Evolutionary conservation across 2,113 vertebrate genomes (phyloP), one percentile per base, ranked within the genome.

Genomic region (Plecotus auritus): DNA sequence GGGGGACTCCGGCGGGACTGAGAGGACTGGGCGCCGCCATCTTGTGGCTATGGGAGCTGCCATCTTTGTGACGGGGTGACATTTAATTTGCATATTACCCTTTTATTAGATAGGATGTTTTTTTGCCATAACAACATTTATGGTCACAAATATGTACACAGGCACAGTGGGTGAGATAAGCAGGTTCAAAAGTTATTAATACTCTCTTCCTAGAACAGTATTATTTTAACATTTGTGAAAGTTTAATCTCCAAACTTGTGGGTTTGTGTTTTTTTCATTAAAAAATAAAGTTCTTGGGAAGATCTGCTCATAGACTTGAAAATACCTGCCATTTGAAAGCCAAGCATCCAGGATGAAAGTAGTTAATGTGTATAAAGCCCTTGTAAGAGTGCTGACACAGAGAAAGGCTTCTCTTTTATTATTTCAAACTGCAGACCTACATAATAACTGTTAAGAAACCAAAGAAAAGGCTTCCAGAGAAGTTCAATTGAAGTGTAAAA

Each of bases 221-320:
- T 66, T 76, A 47, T 74, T 95, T 93, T 70, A 81, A 9, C 54
- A 35, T 81, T 91, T 64, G 37, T 61, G 23, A 91, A 93, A 85
- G 23, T 81, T 93, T 69, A 32, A 28, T 80, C 23, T 88, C 23
- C 23, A 80, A 28, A 69, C 1, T 1, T 61, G 9, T 35, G 23
- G 26, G 2, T 7, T 42, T 4, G 18, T 54, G 1, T 47, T 76
- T 26, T 9, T 64, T 67, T 37, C 28, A 64, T 13, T 51, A 30
- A 89, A 81, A 66, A 59, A 45, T 67, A 16, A 67, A 70, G 16
- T 85, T 85, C 13, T 91, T 85, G 8, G 42, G 76, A 70, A 47
- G 9, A 49, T 69, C 5, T 7, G 2, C 13, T 72, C 47, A 47
- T 61, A 51, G 32, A 35, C 28, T 72, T 85, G 66, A 77, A 90